Base-by-base conservation (phyloP, 1,140 invertebrate genomes). In the Sminthurides bifidus region DNA sequence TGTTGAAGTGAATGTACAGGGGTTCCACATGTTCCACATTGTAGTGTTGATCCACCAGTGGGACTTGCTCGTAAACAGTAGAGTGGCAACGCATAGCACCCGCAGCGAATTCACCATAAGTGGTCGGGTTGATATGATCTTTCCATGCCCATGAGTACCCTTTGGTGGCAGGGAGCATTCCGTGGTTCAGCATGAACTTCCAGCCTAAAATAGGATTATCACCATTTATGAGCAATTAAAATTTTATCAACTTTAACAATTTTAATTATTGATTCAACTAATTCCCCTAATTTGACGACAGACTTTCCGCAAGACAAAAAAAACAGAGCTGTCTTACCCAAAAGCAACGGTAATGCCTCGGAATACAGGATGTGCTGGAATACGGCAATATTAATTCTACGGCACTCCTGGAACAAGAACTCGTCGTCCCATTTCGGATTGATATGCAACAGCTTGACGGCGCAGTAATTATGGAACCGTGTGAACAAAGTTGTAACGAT, bases 41-140 rank as follows among this genome's bases (percentile, higher is more conserved):
- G 30, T 60, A 66, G n/a, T 52, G 43, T 23, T 59, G 59, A 46
- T 64, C 52, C 1, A 35, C 62, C 1, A 60, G 17, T 21, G 17
- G 26, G 17, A 64, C 56, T 27, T 61, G 52, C 10, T 62, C 62
- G 40, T 66, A 62, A 30, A 67, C 57, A 30, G 55, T 52, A 1
- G 65, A 60, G 46, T 79, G 78, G 56, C 75, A 74, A 51, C 78
- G 66, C 63, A 74, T 77, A 14, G 77, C 79, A 23, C 78, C 77
- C 5, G 73, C 66, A 10, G 71, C 64, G 58, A 76, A 76, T 53
- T 70, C 71, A 54, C 73, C 74, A 6, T 70, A 62, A 17, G 75
- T 68, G 19, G 65, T 67, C 2, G 74, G 70, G 55, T 74, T 71
- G 2, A 73, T 43, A 5, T 61, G 52, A 3, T 63, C 45, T 57